phyloP scores from a whole-genome alignment of 1,140 invertebrate species.

The Pseudomyrmex cubaensis region DNA sequence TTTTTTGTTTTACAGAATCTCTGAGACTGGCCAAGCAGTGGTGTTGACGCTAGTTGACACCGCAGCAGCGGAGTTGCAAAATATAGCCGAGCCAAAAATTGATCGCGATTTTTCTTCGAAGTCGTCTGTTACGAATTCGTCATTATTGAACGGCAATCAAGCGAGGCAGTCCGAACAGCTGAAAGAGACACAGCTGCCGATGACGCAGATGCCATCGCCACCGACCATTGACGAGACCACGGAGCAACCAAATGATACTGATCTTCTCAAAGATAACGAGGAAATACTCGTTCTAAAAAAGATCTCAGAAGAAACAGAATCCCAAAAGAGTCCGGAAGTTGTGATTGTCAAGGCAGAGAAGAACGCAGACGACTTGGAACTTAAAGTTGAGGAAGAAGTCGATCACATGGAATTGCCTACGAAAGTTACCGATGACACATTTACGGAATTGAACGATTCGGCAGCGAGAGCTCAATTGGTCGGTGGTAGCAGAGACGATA shows the following conservation, averaged over 20 bases:
- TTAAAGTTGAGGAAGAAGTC: slow-evolving; percentile 54
- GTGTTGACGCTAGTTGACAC: slow-evolving; percentile 88
- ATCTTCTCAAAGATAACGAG: neutral
- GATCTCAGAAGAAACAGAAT: neutral
- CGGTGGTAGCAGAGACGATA: slow-evolving; percentile 78
- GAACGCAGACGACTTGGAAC: slow-evolving; percentile 56
- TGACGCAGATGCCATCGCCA: slow-evolving; percentile 32
- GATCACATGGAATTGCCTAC: slow-evolving; percentile 40
- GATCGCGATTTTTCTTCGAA: slow-evolving; percentile 51
- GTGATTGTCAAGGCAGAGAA: slow-evolving; percentile 82
- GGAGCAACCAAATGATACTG: slow-evolving; percentile 45
- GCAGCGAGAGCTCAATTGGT: slow-evolving; percentile 81
- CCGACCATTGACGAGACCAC: slow-evolving; percentile 50
- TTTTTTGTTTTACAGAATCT: slow-evolving; percentile 86
- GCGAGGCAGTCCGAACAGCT: slow-evolving; percentile 2
- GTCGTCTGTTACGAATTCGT: slow-evolving; percentile 54
- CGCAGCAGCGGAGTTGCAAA: slow-evolving; percentile 87
- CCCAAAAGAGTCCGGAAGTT: slow-evolving; percentile 66
- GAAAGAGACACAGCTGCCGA: slow-evolving; percentile 28
- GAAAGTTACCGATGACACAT: slow-evolving; percentile 58
- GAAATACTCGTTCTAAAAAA: slow-evolving; percentile 33
- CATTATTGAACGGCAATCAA: slow-evolving; percentile 12
- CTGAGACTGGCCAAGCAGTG: slow-evolving; percentile 88
- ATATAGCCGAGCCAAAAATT: slow-evolving; percentile 78
- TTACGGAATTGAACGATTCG: slow-evolving; percentile 78